Evolutionary conservation across 2,113 vertebrate genomes (phyloP), one percentile per base, ranked within the genome.

Genomic region (Sisor rabdophorus): DNA sequence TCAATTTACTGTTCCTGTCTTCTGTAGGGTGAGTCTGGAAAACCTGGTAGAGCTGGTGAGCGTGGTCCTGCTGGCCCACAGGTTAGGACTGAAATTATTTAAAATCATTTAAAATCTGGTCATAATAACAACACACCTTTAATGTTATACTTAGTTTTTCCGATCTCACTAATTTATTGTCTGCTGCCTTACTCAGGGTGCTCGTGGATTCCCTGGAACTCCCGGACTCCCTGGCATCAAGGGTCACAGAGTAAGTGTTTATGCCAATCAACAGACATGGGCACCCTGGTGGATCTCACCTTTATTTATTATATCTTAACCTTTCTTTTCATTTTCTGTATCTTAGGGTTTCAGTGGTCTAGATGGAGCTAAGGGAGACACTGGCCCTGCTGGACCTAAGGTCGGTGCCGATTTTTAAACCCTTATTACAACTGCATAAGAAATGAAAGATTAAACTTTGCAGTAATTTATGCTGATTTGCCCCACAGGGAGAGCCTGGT

Each of bases 161-260:
- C 1, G 11, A 69, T 52, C 48, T 69, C 16, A 19, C 9, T 11
- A 19, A 13, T n/a, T 64, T 16, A 68, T 19, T 68, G 22, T 11
- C 48, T 30, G 54, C 24, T 10, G 1, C 68, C 36, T 26, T n/a
- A 26, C 17, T 56, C 59, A 99, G 97, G 97, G 96, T 75, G 96
- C 96, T 75, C 95, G 97, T 80, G 97, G 97, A 84, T 94, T 99
- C 87, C 97, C 97, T 4, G 97, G 97, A 93, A 99, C 95, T 58
- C 96, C 97, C 1, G 96, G 97, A 67, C 92, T 99, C 63, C 96
- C 96, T 2, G 97, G 97, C 84, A 96, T 98, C 93, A 99, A 98
- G 91, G 97, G 97, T 92, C 96, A 98, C 94, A 92, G 96, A 90
- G 97, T 98, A 81, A 98, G 97, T 93, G 53, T 44, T 11, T 44